Percentiles rank a stretch among this genome's conserved stretches.
Evolutionary conservation across 2,888 invertebrate genomes (phyloP).

Genomic region (Rambutsinella grinnellia): DNA sequence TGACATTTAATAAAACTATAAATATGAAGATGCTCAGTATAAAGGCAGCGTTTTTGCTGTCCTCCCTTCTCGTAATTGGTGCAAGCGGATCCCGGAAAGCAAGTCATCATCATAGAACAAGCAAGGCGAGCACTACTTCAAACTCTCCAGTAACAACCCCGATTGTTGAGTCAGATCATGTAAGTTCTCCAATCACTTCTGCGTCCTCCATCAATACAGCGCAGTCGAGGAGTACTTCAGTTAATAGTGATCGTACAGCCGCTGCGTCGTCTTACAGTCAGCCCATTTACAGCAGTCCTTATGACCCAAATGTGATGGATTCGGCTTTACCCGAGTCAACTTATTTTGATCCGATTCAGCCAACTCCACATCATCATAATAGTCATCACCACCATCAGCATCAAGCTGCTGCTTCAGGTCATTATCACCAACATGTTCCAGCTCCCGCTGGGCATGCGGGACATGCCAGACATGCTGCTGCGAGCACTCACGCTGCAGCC

Average conservation of each 20-base stretch:
- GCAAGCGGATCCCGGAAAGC: slow-evolving; percentile 19
- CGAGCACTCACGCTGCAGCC: slow-evolving; percentile 1
- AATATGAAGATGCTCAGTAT: slow-evolving; percentile 26
- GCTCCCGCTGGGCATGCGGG: slow-evolving; percentile 8
- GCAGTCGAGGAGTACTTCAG: slow-evolving; percentile 30
- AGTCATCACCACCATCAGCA: slow-evolving; percentile 18
- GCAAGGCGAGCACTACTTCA: neutral
- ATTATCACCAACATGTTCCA: slow-evolving; percentile 26
- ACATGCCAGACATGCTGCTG: neutral
- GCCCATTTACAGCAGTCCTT: slow-evolving; percentile 35
- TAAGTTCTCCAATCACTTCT: slow-evolving; percentile 1
- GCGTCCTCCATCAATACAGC: neutral
- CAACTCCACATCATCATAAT: slow-evolving; percentile 15
- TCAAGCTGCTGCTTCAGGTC: slow-evolving; percentile 12
- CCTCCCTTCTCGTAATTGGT: slow-evolving; percentile 14
- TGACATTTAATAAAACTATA: too few relatives aligned
- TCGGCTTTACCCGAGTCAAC: slow-evolving; percentile 3
- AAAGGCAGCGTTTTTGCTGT: slow-evolving; percentile 35
- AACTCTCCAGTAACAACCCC: slow-evolving; percentile 6
- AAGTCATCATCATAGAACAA: neutral
- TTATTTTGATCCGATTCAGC: slow-evolving; percentile 17
- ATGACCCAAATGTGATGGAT: slow-evolving; percentile 26
- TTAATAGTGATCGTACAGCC: slow-evolving; percentile 15
- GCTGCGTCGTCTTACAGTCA: slow-evolving; percentile 26
- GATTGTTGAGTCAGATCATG: slow-evolving; percentile 28